These are phyloP conservation scores for Orthosia gothica DNA, from an alignment of 2,888 invertebrate species.

Conservation along the genomic window DNA sequence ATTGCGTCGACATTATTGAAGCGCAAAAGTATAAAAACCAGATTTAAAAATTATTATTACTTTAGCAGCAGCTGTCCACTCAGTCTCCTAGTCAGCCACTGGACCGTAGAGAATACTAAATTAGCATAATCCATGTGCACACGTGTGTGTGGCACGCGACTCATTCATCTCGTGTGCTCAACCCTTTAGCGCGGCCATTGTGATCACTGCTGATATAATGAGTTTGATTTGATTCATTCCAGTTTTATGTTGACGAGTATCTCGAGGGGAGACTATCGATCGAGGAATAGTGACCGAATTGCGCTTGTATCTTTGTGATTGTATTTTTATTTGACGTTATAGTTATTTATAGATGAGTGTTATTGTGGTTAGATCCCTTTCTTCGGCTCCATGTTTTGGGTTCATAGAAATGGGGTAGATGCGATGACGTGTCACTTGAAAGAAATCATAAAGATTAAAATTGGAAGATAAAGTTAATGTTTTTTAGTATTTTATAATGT, in stretches of 20 bases:
- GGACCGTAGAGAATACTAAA: constrained; percentile 71
- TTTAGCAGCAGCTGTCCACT: constrained; percentile 45
- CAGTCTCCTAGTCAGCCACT: constrained; percentile 54
- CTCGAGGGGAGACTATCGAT: constrained; percentile 70
- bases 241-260: constrained; percentile 69
- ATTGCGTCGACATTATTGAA: neutral
- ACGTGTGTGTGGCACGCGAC: constrained; percentile 79
- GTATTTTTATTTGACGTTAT: constrained; percentile 38
- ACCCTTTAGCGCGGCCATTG: constrained; percentile 78
- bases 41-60: constrained; percentile 18
- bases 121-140: constrained; percentile 81
- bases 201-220: constrained; percentile 72
- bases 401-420: neutral
- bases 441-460: neutral
- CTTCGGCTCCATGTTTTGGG: neutral
- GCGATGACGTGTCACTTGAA: too few relatives aligned
- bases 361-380: constrained; percentile 9
- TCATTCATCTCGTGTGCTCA: constrained; percentile 71
- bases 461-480: neutral
- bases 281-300: constrained; percentile 66
- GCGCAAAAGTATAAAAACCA: neutral
- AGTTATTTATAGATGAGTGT: neutral
- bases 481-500: neutral
- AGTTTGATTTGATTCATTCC: constrained; percentile 77
- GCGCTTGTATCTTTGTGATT: constrained; percentile 41